Evolutionary conservation across 2,888 invertebrate genomes (phyloP).

Genomic region (Cephus runcator): DNA sequence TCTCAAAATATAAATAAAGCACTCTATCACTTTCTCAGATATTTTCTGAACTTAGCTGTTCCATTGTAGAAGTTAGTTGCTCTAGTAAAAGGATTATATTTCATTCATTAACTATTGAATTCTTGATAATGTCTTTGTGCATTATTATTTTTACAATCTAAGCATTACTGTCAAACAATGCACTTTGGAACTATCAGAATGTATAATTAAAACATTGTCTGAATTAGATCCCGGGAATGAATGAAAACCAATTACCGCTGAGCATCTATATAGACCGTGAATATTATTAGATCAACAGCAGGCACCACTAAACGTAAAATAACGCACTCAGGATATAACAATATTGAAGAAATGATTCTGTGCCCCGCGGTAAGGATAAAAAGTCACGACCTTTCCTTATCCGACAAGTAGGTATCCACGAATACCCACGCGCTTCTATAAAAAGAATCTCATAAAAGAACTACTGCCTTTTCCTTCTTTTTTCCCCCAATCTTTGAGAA

Average conservation of each 20-base stretch:
- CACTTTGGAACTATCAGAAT: background rate
- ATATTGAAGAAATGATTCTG: background rate
- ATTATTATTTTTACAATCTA: background rate
- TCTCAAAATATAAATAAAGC: background rate
- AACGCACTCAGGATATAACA: background rate
- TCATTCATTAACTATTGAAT: background rate
- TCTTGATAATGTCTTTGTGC: background rate
- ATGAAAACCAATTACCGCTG: background rate
- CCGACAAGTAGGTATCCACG: background rate
- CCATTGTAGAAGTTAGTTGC: background rate
- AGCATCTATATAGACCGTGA: background rate
- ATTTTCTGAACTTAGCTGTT: background rate
- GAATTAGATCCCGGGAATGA: background rate
- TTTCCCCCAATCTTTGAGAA: background rate
- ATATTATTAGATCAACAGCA: background rate
- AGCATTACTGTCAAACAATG: background rate
- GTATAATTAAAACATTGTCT: background rate
- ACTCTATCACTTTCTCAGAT: background rate
- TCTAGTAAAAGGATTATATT: background rate
- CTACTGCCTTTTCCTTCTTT: background rate
- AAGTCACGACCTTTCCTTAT: background rate
- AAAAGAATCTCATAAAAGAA: background rate
- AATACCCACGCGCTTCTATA: background rate
- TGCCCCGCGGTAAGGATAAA: background rate
- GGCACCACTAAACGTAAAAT: background rate